Evolutionary conservation across 2,113 vertebrate genomes (phyloP).

Genomic region (Phylloscopus whistleri): DNA sequence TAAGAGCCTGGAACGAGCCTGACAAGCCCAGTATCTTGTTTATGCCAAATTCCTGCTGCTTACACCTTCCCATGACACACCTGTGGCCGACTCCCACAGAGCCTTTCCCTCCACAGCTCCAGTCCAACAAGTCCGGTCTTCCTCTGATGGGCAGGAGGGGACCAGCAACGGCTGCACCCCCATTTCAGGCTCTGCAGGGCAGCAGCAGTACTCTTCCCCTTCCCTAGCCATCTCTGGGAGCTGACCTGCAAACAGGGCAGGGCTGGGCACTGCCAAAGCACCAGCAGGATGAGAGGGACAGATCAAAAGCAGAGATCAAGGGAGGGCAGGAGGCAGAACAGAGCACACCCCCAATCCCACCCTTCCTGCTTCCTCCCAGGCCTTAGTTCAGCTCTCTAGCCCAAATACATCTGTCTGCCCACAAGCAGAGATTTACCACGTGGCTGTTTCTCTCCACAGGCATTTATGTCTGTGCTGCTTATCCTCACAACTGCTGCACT

Average conservation of each 20-base stretch:
- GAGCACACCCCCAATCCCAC: not conserved
- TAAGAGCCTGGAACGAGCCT: not conserved
- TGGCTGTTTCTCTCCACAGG: not conserved
- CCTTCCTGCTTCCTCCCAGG: conserved; percentile 55
- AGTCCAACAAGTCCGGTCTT: not conserved
- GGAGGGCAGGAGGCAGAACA: not conserved
- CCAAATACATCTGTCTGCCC: not conserved
- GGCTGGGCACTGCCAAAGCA: not conserved
- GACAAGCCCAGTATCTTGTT: not conserved
- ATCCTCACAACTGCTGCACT: not conserved
- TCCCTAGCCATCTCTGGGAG: not conserved
- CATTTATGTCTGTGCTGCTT: not conserved
- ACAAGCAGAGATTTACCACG: not conserved
- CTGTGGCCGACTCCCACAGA: rapidly evolving
- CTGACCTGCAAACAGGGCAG: not conserved
- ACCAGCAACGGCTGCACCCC: not conserved
- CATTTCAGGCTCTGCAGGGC: not conserved
- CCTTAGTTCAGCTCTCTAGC: not conserved
- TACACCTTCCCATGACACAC: not conserved
- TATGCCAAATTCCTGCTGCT: not conserved
- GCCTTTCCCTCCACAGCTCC: not conserved
- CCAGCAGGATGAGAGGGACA: not conserved
- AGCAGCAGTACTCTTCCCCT: not conserved
- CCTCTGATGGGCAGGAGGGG: not conserved
- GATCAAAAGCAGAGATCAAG: conserved; percentile 12